Base-by-base conservation (phyloP, 1,140 invertebrate species). In the Microplitis mediator region DNA sequence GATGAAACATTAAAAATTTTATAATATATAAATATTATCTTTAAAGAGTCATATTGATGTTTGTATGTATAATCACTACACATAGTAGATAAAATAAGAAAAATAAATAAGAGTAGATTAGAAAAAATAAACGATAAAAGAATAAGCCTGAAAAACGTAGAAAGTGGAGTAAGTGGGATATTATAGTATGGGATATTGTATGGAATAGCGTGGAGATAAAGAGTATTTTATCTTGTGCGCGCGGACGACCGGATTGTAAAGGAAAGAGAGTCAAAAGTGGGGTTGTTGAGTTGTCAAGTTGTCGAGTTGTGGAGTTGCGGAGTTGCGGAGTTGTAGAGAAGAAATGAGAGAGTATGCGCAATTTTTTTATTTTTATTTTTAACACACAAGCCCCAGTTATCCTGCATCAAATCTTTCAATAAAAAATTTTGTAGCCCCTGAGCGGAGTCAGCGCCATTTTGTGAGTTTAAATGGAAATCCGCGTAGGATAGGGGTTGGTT, bases 401-500 rank as follows among this genome's bases (percentile, higher is more conserved):
- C 85, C 80, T 39, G 74, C 78, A 81, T 84, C 84, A 83, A 84
- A 87, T 87, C 86, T 86, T 85, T 86, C 83, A 86, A 87, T 87
- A 87, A 86, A 87, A 86, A 87, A 86, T 86, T 85, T 86, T 86
- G 86, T 84, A 86, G 84, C 84, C 83, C 81, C 82, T 67, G 69
- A 73, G 84, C 80, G 80, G 77, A 82, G 80, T 82, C 80, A 82
- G 82, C 84, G 85, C 86, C 86, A 87, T 87, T 86, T 87, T 87
- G 85, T 80, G 84, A 86, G 81, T 87, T 86, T 86, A 87, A 86
- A 86, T 87, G 86, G 85, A 86, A 87, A 86, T 86, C 83, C 85
- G 77, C 75, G 75, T 45, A 68, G 69, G 66, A 69, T 78, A 76
- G 70, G 69, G 74, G 74, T 71, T 76, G 56, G 50, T 67, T 54